Conservation (phyloP, 2,888 invertebrate genomes). For the Mongoloraphidia duomilia region DNA sequence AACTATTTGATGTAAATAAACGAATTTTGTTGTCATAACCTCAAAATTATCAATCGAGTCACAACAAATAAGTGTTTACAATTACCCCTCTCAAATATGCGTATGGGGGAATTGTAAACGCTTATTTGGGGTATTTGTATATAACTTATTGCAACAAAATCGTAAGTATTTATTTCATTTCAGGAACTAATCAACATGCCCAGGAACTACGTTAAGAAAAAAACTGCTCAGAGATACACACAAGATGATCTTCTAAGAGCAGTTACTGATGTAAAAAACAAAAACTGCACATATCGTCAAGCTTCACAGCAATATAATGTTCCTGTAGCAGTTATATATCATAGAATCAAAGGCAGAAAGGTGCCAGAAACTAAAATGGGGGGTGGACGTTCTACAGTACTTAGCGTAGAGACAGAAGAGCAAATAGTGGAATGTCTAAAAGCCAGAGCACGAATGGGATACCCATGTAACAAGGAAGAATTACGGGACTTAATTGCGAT, state of each 20-base stretch:
- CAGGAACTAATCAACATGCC: too few relatives aligned
- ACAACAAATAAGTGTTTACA: too few relatives aligned
- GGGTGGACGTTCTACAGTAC: conserved; percentile 5
- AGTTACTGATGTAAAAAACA: conserved; percentile 11
- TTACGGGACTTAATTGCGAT: conserved; percentile 9
- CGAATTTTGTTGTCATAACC: too few relatives aligned
- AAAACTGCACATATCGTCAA: conserved; percentile 11
- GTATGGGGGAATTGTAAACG: too few relatives aligned
- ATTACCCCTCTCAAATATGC: too few relatives aligned
- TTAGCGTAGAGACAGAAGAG: conserved; percentile 8
- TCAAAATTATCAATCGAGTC: too few relatives aligned
- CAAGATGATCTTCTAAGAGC: conserved; percentile 8
- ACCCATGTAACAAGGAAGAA: conserved; percentile 16
- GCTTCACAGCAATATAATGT: conserved; percentile 8
- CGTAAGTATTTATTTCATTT: too few relatives aligned
- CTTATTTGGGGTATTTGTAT: too few relatives aligned
- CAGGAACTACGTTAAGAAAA: too few relatives aligned
- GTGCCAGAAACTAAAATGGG: conserved; percentile 5
- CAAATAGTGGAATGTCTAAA: conserved; percentile 14
- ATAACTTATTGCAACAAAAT: too few relatives aligned
- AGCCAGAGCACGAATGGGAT: conserved; percentile 15
- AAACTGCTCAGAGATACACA: conserved; percentile 2
- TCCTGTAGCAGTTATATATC: conserved; percentile 11
- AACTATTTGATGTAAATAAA: too few relatives aligned
- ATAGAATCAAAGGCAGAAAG: conserved; percentile 12